Base-by-base conservation (phyloP, 1,140 invertebrate genomes). In the Drosophila baimaii region DNA sequence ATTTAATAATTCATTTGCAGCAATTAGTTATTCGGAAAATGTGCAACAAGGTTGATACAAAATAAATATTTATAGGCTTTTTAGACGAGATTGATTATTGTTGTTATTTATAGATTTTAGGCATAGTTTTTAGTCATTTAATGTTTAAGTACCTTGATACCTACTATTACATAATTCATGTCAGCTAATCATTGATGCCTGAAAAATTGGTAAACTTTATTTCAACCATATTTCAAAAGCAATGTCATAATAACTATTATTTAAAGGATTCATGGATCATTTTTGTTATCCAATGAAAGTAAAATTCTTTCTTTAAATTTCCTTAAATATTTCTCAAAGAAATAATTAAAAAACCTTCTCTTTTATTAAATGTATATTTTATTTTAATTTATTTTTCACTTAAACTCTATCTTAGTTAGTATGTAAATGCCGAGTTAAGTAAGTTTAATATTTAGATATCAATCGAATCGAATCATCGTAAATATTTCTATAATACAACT, bases 401-500 rank as follows among this genome's bases (percentile, higher is more conserved):
- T 49, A 15, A 29, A 29, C 5, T 3, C 13, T 46, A 47, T 0
- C 47, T 37, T 66, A 72, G 10, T 41, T 41, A 41, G 13, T 43
- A 31, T 61, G 59, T 73, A 73, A 73, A 73, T 73, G 70, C 70
- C 54, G 12, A 29, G 43, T 29, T 61, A 49, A 39, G 8, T 52
- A 29, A 7, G 5, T 37, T 44, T 44, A 29, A 44, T 73, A 56
- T 73, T 77, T 61, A 55, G 68, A 29, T 62, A 41, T 51, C 35
- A 65, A 31, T 74, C 29, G 44, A 65, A 31, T 74, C 29, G 44
- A 17, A 23, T 56, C 23, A 57, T 17, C 44, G 10, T 44, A 44
- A 33, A 56, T 52, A 52, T 66, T 64, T 61, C 19, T 88, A 88
- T 89, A 85, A 83, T 88, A 88, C 84, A 88, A 76, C 86, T 90